Conservation (phyloP, 2,113 vertebrate species). For the Dascyllus trimaculatus region DNA sequence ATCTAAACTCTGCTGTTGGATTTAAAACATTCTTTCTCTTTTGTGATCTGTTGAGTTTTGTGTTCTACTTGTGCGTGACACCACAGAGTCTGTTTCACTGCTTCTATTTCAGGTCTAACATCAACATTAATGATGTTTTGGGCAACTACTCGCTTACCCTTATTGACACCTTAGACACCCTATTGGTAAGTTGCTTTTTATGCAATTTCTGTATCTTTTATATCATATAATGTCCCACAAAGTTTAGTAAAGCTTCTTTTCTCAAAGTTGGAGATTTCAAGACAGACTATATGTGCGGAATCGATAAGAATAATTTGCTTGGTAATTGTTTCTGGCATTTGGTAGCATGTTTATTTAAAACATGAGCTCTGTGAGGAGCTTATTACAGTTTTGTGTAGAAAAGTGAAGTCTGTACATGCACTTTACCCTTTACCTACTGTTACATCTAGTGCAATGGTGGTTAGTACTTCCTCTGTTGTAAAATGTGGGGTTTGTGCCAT, state of each 20-base stretch:
- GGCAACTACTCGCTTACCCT: constrained; percentile 98
- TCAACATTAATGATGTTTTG: constrained; percentile 98
- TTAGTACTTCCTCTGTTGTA: constrained; percentile 22
- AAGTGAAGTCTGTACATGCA: no score
- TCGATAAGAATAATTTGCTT: not conserved
- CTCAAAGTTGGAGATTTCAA: not conserved
- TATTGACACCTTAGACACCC: constrained; percentile 95
- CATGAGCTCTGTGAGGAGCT: not conserved
- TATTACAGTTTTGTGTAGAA: no score
- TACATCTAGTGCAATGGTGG: not conserved
- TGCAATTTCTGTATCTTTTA: not conserved
- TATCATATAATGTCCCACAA: not conserved
- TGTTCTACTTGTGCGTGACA: not conserved
- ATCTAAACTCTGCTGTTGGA: not conserved
- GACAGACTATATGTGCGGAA: no score
- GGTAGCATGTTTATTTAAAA: not conserved
- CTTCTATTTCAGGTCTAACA: constrained; percentile 90
- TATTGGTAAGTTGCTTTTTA: constrained; percentile 88
- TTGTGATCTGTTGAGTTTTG: not conserved
- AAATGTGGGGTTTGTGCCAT: not conserved
- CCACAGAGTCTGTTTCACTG: constrained; percentile 20
- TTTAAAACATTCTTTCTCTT: not conserved
- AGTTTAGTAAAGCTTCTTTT: not conserved
- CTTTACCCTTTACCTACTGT: no score
- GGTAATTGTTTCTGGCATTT: not conserved